Conservation (phyloP, 2,888 invertebrate species). For the Agriopis leucophaearia region DNA sequence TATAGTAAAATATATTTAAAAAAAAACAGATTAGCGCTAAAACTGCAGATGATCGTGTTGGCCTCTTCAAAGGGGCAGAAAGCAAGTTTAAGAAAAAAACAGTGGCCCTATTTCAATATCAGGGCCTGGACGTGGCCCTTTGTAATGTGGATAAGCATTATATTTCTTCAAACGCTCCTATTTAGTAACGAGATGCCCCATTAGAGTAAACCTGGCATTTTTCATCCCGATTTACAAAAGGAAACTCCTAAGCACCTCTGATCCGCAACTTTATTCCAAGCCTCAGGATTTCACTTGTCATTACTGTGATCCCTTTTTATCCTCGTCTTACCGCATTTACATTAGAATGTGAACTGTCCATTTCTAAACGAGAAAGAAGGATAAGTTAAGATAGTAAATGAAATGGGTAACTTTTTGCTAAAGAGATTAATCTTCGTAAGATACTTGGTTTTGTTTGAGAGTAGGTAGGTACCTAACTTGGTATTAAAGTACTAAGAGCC, state of each 20-base stretch:
- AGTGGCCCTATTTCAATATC: not conserved
- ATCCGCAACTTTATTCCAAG: constrained; percentile 31
- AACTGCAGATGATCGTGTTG: no score
- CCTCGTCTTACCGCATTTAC: constrained; percentile 20
- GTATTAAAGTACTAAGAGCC: no score
- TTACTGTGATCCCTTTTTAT: constrained; percentile 29
- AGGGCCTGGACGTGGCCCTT: no score
- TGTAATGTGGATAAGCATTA: not conserved
- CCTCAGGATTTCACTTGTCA: constrained; percentile 34
- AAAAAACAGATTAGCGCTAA: no score
- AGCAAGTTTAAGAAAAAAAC: no score
- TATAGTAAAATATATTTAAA: no score
- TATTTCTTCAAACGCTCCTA: not conserved
- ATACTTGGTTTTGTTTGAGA: no score
- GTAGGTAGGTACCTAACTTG: no score
- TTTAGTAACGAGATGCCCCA: constrained; percentile 18
- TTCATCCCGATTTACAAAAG: constrained; percentile 30
- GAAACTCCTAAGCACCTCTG: constrained; percentile 32
- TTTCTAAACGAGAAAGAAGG: constrained; percentile 4
- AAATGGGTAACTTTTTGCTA: no score
- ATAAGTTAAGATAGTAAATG: not conserved
- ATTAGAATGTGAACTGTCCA: constrained; percentile 14
- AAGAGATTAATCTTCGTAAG: no score
- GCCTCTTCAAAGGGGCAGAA: no score
- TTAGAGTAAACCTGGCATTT: constrained; percentile 8